phyloP scores from a whole-genome alignment of 2,888 invertebrate genomes.

The Torymus texanus region DNA sequence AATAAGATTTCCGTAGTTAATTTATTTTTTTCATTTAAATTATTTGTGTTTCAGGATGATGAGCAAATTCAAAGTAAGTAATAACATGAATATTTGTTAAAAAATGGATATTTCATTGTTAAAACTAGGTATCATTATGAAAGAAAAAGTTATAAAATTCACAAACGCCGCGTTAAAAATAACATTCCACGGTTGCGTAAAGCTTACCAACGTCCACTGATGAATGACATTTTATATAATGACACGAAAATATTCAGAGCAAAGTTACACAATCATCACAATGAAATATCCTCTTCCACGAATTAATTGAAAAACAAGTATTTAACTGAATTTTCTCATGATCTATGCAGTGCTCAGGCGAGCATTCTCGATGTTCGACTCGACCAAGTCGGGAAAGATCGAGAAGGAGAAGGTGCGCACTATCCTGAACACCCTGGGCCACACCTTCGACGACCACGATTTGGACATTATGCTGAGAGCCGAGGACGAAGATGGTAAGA shows the following conservation, averaged over 20 bases:
- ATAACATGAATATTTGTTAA: background rate
- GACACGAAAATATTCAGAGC: too few species aligned
- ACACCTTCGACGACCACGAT: constrained; percentile 86
- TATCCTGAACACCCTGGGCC: constrained; percentile 88
- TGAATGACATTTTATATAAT: too few species aligned
- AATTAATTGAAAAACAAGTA: too few species aligned
- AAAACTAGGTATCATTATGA: too few species aligned
- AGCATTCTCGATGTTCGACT: constrained; percentile 91
- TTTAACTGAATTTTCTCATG: background rate
- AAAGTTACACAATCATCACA: too few species aligned
- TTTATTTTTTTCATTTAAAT: background rate
- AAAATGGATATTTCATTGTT: too few species aligned
- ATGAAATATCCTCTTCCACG: too few species aligned
- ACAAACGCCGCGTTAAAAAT: too few species aligned
- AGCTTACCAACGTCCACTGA: too few species aligned
- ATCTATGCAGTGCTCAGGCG: constrained; percentile 82
- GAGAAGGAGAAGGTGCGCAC: constrained; percentile 88
- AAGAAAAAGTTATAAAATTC: too few species aligned
- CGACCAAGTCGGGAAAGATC: constrained; percentile 85
- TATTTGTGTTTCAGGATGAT: constrained; percentile 69
- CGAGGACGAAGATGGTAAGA: constrained; percentile 85
- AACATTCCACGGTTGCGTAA: too few species aligned
- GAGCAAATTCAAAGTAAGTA: constrained; percentile 70
- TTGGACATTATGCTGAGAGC: constrained; percentile 85
- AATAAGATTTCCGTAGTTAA: background rate